Evolutionary conservation across 30 jellyfish, hydroid and myxozoan species (phyloP), one percentile per base, ranked within the genome.

Genomic region (Pseudorhiza aurosa): DNA sequence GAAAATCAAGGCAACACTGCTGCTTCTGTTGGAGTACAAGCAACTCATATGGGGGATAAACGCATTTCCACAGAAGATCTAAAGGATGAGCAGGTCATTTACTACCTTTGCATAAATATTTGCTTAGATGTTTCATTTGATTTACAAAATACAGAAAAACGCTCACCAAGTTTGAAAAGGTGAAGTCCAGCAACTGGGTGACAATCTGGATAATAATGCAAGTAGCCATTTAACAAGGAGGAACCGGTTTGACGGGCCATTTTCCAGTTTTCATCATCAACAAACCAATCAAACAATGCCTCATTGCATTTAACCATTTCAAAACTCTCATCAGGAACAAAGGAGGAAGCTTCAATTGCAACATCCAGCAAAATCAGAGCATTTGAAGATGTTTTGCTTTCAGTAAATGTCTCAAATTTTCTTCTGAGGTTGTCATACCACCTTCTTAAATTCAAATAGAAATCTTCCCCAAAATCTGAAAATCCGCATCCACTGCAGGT

Each of bases 151-250:
- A 6, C 4, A 56, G 14, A 3, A 21, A 18, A 19, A n/a, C 12
- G 44, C 90, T 44, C 47, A 91, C 98, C 98, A 51, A 71, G 87
- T 50, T 91, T 91, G 80, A 77, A 85, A 17, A 76, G 59, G 57
- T 91, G 96, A 37, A 85, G 44, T 4, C 96, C 98, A 53, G 86
- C 63, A 24, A 68, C 18, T 24, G 96, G 98, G 57, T 85, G 96
- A 21, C 27, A 59, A 56, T 60, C 56, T 33, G 94, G 64, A 30
- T 81, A 73, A 68, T 74, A 75, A 4, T n/a, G 30, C 22, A 28
- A 29, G 59, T 81, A 81, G 8, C 81, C 72, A 19, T 72, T 37
- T 1, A 81, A 86, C 36, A 82, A 44, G 33, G 50, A 43, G 45
- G n/a, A 33, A 57, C 97, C 92, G 40, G 63, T 63, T 8, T 89